phyloP scores from a whole-genome alignment of 2,888 invertebrate genomes.

The Beris morrisii region DNA sequence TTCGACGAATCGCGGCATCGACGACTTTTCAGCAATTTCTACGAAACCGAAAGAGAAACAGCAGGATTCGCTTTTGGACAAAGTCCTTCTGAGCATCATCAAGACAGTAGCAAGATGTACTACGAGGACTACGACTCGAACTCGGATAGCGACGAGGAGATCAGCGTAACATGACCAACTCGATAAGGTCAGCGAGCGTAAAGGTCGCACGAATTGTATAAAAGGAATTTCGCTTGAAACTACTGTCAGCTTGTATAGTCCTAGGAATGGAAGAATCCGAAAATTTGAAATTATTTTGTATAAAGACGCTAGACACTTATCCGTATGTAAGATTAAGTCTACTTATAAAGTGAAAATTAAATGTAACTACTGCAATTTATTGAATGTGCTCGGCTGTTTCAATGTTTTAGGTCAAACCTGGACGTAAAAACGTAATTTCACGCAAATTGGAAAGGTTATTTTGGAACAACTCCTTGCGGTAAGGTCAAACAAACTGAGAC shows the following conservation, averaged over 20 bases:
- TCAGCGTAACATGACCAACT: slow-evolving; percentile 81
- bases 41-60: slow-evolving; percentile 40
- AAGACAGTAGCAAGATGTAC: slow-evolving; percentile 54
- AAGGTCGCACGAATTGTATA: slow-evolving; percentile 8
- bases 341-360: slow-evolving; percentile 24
- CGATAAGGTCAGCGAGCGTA: slow-evolving; percentile 31
- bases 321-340: slow-evolving; percentile 25
- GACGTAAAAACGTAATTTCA: no score
- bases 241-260: slow-evolving; percentile 22
- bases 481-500: no score
- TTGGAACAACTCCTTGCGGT: no score
- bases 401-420: no score
- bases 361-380: slow-evolving; percentile 12
- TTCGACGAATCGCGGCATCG: slow-evolving; percentile 37
- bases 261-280: slow-evolving; percentile 5
- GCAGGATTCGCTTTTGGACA: slow-evolving; percentile 34
- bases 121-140: slow-evolving; percentile 57
- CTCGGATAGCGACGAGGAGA: slow-evolving; percentile 78
- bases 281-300: slow-evolving; percentile 23
- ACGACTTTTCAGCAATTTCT: slow-evolving; percentile 42
- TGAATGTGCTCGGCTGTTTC: no score
- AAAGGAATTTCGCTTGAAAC: neutral
- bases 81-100: slow-evolving; percentile 42
- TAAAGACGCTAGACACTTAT: slow-evolving; percentile 18
- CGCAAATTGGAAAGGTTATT: no score